Conservation (phyloP, 2,113 vertebrate genomes). For the Brachirus orientalis region DNA sequence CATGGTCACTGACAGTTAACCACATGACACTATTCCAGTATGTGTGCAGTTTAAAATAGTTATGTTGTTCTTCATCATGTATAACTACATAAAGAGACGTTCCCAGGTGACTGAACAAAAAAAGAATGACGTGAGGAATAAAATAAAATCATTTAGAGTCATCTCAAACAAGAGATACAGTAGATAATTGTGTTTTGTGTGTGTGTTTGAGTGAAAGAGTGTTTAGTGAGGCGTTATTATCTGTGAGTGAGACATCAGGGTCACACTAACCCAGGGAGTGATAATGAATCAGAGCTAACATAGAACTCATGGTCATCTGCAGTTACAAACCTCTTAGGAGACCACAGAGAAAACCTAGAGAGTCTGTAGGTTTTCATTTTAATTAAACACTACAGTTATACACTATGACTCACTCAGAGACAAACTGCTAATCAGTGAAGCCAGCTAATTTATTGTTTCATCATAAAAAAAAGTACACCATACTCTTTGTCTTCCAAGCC, state of each 20-base stretch:
- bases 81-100: not conserved
- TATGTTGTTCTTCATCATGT: not conserved
- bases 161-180: not conserved
- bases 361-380: conserved; percentile 26
- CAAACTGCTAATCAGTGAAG: conserved; percentile 16
- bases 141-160: not conserved
- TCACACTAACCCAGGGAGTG: conserved; percentile 48
- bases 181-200: conserved; percentile 19
- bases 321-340: conserved; percentile 9
- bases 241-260: conserved; percentile 41
- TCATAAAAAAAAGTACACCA: not conserved
- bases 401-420: conserved; percentile 18
- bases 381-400: conserved; percentile 9
- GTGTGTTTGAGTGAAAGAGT: too few relatives aligned
- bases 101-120: not conserved
- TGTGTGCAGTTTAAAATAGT: not conserved
- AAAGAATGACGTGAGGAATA: not conserved
- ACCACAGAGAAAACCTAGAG: not conserved
- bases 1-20: conserved; percentile 33
- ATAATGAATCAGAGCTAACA: conserved; percentile 25
- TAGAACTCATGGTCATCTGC: conserved; percentile 8
- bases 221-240: conserved; percentile 40
- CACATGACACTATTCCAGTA: conserved; percentile 16
- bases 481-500: conserved; percentile 1
- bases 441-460: conserved; percentile 12